Conservation (phyloP, 2,797 vertebrate genomes). For the Pachyuromys duprasi region DNA sequence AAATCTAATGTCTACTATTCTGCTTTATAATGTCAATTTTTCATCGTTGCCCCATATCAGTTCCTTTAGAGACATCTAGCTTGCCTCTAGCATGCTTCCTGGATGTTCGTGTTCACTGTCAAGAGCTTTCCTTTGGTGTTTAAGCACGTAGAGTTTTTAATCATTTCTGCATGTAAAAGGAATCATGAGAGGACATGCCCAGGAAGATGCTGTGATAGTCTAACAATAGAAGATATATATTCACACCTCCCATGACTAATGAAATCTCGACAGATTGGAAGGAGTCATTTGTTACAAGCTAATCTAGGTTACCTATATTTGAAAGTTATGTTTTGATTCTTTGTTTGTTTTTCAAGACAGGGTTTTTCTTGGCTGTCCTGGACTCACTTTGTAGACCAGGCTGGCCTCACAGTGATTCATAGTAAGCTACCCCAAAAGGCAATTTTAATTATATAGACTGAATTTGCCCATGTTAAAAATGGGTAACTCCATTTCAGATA, state of each 20-base stretch:
- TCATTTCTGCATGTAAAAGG: background rate
- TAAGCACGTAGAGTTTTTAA: conserved; percentile 3
- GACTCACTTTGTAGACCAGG: no score
- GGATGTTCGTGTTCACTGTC: background rate
- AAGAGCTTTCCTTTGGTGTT: conserved; percentile 21
- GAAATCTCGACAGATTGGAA: conserved; percentile 21
- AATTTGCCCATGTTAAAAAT: no score
- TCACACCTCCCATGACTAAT: background rate
- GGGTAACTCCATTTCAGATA: no score
- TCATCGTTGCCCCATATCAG: background rate
- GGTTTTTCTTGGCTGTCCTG: no score
- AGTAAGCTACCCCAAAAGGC: no score
- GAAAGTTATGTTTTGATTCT: background rate
- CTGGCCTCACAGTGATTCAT: no score
- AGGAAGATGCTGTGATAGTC: background rate
- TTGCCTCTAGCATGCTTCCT: background rate
- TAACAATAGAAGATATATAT: conserved; percentile 9
- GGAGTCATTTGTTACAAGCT: background rate
- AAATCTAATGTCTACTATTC: background rate
- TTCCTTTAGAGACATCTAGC: background rate
- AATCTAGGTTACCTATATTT: background rate
- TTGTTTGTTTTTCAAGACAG: background rate
- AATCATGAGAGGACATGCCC: background rate
- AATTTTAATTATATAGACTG: no score
- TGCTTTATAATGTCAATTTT: conserved; percentile 29